Evolutionary conservation across 2,888 invertebrate species (phyloP).

Genomic region (Drosophila tanythrix): DNA sequence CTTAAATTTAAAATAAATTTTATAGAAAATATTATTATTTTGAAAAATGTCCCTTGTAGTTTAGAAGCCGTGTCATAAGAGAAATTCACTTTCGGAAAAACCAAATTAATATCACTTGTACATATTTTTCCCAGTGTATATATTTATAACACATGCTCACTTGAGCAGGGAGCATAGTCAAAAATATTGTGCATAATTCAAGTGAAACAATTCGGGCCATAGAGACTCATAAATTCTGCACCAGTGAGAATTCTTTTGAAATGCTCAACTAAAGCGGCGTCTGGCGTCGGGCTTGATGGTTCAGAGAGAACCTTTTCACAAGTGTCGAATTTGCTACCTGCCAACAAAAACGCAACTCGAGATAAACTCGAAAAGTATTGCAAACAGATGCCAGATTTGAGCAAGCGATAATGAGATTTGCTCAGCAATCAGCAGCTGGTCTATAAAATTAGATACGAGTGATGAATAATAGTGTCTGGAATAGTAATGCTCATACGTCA

Average conservation of each 20-base stretch:
- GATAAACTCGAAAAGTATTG: slow-evolving; percentile 6
- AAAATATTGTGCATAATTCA: slow-evolving; percentile 31
- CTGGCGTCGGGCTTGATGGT: slow-evolving; percentile 1
- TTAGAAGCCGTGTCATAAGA: neutral
- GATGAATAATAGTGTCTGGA: neutral
- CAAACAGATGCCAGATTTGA: slow-evolving; percentile 33
- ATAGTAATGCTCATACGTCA: neutral
- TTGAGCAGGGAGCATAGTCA: neutral
- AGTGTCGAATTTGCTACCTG: slow-evolving; percentile 58
- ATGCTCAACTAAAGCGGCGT: slow-evolving; percentile 37
- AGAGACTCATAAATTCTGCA: slow-evolving; percentile 20
- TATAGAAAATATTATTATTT: neutral
- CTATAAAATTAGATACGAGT: slow-evolving; percentile 13
- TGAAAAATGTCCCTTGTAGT: neutral
- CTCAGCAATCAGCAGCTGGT: slow-evolving; percentile 4
- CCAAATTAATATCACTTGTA: neutral
- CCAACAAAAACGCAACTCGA: slow-evolving; percentile 18
- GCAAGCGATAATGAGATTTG: slow-evolving; percentile 13
- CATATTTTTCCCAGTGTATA: neutral
- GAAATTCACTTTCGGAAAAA: neutral
- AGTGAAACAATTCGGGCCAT: slow-evolving; percentile 18
- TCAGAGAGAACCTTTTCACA: slow-evolving; percentile 49
- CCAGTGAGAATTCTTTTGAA: slow-evolving; percentile 48
- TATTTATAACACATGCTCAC: slow-evolving; percentile 13
- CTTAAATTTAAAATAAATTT: neutral